Evolutionary conservation across 2,888 invertebrate species (phyloP).

Genomic region (Hypercompe scribonia): DNA sequence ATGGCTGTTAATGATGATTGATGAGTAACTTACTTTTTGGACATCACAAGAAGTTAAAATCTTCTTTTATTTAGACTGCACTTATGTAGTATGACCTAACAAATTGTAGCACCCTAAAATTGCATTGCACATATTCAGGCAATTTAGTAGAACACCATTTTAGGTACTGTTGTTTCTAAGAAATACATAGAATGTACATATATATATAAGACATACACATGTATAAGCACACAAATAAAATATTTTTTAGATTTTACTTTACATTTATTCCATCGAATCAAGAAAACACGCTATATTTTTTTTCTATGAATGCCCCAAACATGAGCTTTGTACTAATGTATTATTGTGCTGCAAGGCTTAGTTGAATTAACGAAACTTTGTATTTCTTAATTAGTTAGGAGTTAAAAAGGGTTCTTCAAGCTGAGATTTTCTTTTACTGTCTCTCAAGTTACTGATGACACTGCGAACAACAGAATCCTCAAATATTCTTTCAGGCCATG

Average conservation of each 20-base stretch:
- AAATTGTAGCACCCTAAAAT: no score
- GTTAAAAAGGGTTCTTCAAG: slow-evolving; percentile 78
- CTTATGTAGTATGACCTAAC: no score
- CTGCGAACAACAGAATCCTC: slow-evolving; percentile 78
- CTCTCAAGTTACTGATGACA: slow-evolving; percentile 73
- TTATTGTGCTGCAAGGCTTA: not conserved
- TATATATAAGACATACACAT: no score
- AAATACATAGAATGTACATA: not conserved
- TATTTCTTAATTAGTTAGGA: slow-evolving; percentile 62
- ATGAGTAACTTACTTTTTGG: no score
- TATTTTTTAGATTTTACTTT: not conserved
- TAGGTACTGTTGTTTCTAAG: no score
- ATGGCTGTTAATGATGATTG: no score
- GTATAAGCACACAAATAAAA: not conserved
- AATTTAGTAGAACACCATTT: no score
- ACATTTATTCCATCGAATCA: not conserved
- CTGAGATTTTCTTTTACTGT: slow-evolving; percentile 69
- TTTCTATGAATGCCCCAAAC: not conserved
- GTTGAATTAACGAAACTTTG: not conserved
- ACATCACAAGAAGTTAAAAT: no score
- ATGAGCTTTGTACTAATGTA: not conserved
- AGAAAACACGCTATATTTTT: no score
- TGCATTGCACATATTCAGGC: no score
- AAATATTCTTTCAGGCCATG: slow-evolving; percentile 80
- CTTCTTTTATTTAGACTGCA: no score